phyloP scores from a whole-genome alignment of 2,797 vertebrate genomes.

The Lepidocolaptes lacrymiger region DNA sequence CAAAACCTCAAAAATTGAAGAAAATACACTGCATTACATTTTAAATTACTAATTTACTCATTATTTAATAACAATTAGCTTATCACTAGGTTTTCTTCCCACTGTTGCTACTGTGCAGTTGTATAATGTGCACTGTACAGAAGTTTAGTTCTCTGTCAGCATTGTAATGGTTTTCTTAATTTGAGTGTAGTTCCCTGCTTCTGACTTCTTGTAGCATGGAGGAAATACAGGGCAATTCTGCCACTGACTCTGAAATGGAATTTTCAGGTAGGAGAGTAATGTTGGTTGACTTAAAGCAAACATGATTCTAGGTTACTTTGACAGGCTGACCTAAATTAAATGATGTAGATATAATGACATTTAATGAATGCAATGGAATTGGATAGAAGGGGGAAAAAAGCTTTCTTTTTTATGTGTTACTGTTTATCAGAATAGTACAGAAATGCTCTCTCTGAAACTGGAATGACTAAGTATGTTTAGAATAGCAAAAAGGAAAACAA shows the following conservation, averaged over 20 bases:
- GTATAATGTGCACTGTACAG: not conserved
- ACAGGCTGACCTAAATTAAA: slow-evolving; percentile 76
- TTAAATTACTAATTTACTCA: not conserved
- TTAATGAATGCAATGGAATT: slow-evolving; percentile 53
- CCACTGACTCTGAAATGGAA: not conserved
- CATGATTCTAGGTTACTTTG: slow-evolving; percentile 43
- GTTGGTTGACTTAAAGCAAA: slow-evolving; percentile 43
- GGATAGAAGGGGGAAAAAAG: not conserved
- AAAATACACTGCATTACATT: not conserved
- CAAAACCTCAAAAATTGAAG: not conserved
- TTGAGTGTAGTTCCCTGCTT: not conserved
- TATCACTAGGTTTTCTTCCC: not conserved
- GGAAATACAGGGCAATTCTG: not conserved
- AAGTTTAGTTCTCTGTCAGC: not conserved
- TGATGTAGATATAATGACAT: slow-evolving; percentile 69
- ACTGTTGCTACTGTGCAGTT: not conserved
- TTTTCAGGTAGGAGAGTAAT: slow-evolving; percentile 26
- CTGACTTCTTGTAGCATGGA: not conserved
- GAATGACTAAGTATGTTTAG: not conserved
- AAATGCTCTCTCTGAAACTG: not conserved
- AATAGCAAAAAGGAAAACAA: not conserved
- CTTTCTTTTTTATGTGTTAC: slow-evolving; percentile 6
- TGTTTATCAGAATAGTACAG: not conserved
- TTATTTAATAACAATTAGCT: not conserved
- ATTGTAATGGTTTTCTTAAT: not conserved